These are phyloP conservation scores for Cinara cedri DNA, from an alignment of 2,888 invertebrate genomes.

Conservation along the genomic window DNA sequence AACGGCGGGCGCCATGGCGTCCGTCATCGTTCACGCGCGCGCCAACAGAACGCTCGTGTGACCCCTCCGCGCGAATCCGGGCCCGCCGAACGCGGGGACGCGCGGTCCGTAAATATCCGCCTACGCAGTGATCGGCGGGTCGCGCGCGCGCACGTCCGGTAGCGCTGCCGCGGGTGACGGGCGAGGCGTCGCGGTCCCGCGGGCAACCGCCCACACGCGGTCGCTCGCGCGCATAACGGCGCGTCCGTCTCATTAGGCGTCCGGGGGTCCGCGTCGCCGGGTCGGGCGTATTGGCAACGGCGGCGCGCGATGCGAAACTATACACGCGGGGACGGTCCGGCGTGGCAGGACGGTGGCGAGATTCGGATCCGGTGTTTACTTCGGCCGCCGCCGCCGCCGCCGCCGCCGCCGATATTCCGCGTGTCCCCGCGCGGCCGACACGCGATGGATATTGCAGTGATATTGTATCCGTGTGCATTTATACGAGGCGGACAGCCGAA, in stretches of 20 bases:
- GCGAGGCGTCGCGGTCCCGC: background rate
- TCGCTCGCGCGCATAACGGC: slow-evolving; percentile 11
- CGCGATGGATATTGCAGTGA: slow-evolving; percentile 2
- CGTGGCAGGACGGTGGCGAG: no score
- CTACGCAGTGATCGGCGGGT: background rate
- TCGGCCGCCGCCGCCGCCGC: background rate
- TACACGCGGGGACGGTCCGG: no score
- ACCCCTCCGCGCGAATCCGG: background rate
- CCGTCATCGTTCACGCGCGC: no score
- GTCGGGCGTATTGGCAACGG: no score
- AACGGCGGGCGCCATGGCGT: no score
- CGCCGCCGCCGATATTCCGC: background rate
- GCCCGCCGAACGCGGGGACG: background rate
- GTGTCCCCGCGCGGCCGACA: slow-evolving; percentile 22
- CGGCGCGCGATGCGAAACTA: no score
- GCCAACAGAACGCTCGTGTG: no score
- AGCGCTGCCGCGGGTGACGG: slow-evolving; percentile 1
- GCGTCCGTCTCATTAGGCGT: slow-evolving; percentile 53
- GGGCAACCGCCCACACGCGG: slow-evolving; percentile 30
- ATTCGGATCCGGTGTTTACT: slow-evolving; percentile 44
- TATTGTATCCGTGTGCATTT: background rate
- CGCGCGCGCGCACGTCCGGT: slow-evolving; percentile 22
- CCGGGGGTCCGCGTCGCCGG: background rate
- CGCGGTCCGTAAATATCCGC: no score
- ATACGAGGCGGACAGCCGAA: no score